These are phyloP conservation scores for Trachurus trachurus DNA, from an alignment of 2,797 vertebrate species.

Conservation along the genomic window DNA sequence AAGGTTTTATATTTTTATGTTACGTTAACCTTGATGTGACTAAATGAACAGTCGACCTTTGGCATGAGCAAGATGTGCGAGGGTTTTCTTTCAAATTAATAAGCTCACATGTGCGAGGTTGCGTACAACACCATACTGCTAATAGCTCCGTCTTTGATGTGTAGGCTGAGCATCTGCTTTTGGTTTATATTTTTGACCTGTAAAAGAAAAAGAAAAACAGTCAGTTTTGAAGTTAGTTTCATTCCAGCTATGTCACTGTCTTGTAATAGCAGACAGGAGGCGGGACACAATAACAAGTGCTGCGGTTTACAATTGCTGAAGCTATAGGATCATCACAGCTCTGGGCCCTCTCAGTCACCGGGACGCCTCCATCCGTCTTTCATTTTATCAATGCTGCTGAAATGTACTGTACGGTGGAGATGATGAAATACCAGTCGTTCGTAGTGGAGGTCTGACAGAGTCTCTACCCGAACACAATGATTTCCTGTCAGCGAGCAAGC, in stretches of 20 bases:
- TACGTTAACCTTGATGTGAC: constrained; percentile 29
- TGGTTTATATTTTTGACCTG: not conserved
- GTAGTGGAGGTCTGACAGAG: not conserved
- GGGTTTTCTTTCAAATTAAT: not conserved
- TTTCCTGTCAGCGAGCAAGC: constrained; percentile 23
- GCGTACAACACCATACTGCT: not conserved
- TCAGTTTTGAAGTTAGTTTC: not conserved
- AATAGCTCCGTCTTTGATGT: not conserved
- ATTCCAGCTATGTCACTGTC: not conserved
- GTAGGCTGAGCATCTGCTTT: not conserved
- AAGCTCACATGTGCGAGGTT: not conserved
- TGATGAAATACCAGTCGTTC: constrained; percentile 18
- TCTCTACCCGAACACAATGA: constrained; percentile 9
- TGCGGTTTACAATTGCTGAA: not conserved
- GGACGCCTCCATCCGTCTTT: constrained; percentile 14
- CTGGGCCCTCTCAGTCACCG: constrained; percentile 1
- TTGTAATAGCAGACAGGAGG: not conserved
- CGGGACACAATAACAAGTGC: not conserved
- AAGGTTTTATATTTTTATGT: constrained; percentile 26
- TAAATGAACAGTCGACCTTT: constrained; percentile 39
- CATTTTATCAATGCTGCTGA: not conserved
- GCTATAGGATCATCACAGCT: not conserved
- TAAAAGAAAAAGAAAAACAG: not conserved
- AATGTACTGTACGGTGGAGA: constrained; percentile 18
- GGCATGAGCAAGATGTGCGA: not conserved